Percentiles rank a stretch among this genome's conserved stretches.
phyloP scores from a whole-genome alignment of 1,140 invertebrate genomes.

The Berghia stephanieae region DNA sequence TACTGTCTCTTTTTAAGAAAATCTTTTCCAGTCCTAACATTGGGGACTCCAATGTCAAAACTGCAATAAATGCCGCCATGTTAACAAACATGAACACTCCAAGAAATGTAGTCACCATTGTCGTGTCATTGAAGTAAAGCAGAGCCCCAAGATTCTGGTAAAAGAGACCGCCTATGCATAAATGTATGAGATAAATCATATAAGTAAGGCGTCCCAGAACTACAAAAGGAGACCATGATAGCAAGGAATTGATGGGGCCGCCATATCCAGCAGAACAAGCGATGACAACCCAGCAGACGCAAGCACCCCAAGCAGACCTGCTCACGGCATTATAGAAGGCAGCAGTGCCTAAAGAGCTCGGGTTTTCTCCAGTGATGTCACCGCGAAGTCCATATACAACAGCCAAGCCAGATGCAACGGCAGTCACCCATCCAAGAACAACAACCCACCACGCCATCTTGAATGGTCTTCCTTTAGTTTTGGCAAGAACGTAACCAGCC shows the following conservation, averaged over 20 bases:
- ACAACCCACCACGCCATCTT: background rate
- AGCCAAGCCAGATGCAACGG: background rate
- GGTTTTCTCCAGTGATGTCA: background rate
- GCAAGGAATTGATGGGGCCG: conserved; percentile 35
- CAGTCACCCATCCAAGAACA: conserved; percentile 10
- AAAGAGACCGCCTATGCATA: background rate
- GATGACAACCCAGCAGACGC: conserved; percentile 65
- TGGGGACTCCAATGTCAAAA: conserved; percentile 60
- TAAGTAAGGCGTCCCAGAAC: conserved; percentile 31
- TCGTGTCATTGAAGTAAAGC: background rate
- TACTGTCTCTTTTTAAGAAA: no score
- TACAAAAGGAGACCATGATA: conserved; percentile 34
- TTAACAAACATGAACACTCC: conserved; percentile 45
- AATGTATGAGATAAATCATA: conserved; percentile 29
- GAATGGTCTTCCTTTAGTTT: background rate
- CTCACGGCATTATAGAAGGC: conserved; percentile 48
- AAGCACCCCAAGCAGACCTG: conserved; percentile 56
- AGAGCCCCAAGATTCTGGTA: conserved; percentile 1
- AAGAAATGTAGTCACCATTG: background rate
- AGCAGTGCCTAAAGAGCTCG: background rate
- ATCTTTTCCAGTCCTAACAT: conserved; percentile 53
- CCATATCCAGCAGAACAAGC: conserved; percentile 49
- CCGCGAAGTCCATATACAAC: background rate
- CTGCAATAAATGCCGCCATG: conserved; percentile 48
- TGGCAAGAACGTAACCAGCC: conserved; percentile 64